phyloP scores from a whole-genome alignment of 2,797 vertebrate species.

The Labroides dimidiatus region DNA sequence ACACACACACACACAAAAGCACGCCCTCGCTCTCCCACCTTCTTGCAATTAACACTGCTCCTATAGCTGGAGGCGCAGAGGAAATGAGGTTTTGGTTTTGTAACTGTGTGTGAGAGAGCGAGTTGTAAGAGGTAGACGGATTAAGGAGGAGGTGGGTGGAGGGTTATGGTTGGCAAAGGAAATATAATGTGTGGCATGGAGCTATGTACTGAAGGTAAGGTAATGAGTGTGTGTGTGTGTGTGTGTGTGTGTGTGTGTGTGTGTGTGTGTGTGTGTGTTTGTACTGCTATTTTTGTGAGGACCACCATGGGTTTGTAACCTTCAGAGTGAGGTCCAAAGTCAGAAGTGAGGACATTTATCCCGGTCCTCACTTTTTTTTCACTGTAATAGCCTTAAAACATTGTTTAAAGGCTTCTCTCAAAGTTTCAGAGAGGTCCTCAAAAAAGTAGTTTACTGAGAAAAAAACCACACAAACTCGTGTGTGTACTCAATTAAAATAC shows the following conservation, averaged over 20 bases:
- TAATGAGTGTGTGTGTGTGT: conserved; percentile 68
- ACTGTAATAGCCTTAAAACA: too few species aligned
- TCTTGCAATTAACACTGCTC: conserved; percentile 83
- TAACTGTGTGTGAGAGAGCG: conserved; percentile 53
- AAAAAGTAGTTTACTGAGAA: too few species aligned
- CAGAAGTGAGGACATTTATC: too few species aligned
- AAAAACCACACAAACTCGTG: too few species aligned
- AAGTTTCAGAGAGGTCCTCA: too few species aligned
- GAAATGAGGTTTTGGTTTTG: conserved; percentile 83
- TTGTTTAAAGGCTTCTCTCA: too few species aligned
- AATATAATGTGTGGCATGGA: conserved; percentile 83
- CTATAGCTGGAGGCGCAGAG: conserved; percentile 80
- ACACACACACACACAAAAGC: conserved; percentile 46
- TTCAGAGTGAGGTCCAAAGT: too few species aligned
- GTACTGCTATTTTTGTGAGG: too few species aligned
- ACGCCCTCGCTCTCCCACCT: conserved; percentile 66
- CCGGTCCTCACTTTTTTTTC: too few species aligned
- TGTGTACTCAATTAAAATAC: too few species aligned
- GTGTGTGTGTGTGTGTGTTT: conserved; percentile 50
- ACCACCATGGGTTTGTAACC: too few species aligned
- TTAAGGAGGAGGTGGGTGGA: conserved; percentile 78
- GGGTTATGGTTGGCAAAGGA: conserved; percentile 83
- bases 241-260: background rate
- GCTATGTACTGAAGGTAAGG: conserved; percentile 76
- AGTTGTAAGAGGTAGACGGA: conserved; percentile 76